Evolutionary conservation across 2,888 invertebrate genomes (phyloP), one percentile per base, ranked within the genome.

Genomic region (Ommatoiulus sabulosus): DNA sequence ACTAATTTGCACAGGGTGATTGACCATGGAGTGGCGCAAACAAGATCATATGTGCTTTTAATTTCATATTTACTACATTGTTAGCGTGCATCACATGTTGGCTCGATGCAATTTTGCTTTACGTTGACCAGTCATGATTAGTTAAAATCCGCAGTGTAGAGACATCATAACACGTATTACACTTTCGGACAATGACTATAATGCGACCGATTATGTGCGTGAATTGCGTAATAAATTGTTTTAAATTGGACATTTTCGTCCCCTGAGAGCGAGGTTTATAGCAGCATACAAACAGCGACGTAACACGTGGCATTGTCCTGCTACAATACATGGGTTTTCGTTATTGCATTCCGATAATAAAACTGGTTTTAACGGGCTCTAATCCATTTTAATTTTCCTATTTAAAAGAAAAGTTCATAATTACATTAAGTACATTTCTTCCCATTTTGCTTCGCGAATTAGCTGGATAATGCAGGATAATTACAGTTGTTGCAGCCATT

Each of bases 271-370:
- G 57, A n/a, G 57, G 57, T 57, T 35, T 57, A 57, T 57, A 7
- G 57, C 57, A 57, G 57, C 4, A n/a, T 12, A n/a, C 57, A 57
- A 57, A 57, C 57, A 57, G n/a, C 57, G n/a, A 7, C 57, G 4
- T 57, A 57, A 57, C 57, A n/a, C n/a, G n/a, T 57, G 57, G 57
- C 57, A 57, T n/a, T 57, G 57, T n/a, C 57, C 57, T 35, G n/a
- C 46, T 46, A 35, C 35, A 35, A 0, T 57, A 57, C n/a, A 6
- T 3, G 1, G n/a, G 12, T 57, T 17, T 8, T 8, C 12, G 57
- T 57, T n/a, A 57, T 7, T 57, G 3, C n/a, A 57, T n/a, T 57
- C n/a, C 3, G 57, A 57, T 57, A n/a, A 5, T 8, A 17, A 57
- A 57, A 12, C 4, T 3, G n/a, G n/a, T 57, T 35, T 57, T 57